Evolutionary conservation across 2,888 invertebrate species (phyloP).

Genomic region (Gerris lacustris): DNA sequence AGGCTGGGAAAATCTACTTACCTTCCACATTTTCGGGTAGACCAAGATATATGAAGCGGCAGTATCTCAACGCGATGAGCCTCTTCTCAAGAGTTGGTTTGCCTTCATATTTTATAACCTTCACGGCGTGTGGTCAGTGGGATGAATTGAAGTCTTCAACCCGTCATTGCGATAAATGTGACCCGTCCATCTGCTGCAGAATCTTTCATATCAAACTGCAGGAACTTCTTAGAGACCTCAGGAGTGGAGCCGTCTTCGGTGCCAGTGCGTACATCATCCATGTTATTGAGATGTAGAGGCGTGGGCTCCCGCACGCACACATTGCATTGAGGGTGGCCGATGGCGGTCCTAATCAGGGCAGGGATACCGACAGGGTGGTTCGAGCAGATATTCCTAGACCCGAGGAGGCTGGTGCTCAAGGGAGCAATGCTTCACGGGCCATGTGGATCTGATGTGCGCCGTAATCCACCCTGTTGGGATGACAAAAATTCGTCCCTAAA

Average conservation of each 20-base stretch:
- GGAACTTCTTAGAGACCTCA: conserved; percentile 18
- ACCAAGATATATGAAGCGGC: conserved; percentile 19
- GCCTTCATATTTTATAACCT: too few species aligned
- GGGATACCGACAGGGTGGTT: conserved; percentile 19
- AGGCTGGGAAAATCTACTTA: conserved; percentile 18
- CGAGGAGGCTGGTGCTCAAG: conserved; percentile 21
- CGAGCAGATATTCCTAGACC: conserved; percentile 19
- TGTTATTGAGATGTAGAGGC: conserved; percentile 20
- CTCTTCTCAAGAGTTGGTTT: too few species aligned
- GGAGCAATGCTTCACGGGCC: conserved; percentile 19
- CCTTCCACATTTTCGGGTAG: conserved; percentile 21
- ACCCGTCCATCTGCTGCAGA: conserved; percentile 4
- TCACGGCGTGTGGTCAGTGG: too few species aligned
- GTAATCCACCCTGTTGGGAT: conserved; percentile 22
- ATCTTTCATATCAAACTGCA: conserved; percentile 17
- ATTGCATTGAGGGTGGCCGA: conserved; percentile 19
- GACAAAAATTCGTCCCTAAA: conserved; percentile 19
- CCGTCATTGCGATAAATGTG: too few species aligned
- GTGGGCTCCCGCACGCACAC: conserved; percentile 21
- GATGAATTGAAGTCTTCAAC: too few species aligned
- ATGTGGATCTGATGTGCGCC: too few species aligned
- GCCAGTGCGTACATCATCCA: conserved; percentile 16
- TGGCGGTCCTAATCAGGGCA: conserved; percentile 17
- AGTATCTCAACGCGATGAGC: conserved; percentile 20
- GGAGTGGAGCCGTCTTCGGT: conserved; percentile 20